Evolutionary conservation across 2,888 invertebrate genomes (phyloP).

Genomic region (Cheilosia vulpina): DNA sequence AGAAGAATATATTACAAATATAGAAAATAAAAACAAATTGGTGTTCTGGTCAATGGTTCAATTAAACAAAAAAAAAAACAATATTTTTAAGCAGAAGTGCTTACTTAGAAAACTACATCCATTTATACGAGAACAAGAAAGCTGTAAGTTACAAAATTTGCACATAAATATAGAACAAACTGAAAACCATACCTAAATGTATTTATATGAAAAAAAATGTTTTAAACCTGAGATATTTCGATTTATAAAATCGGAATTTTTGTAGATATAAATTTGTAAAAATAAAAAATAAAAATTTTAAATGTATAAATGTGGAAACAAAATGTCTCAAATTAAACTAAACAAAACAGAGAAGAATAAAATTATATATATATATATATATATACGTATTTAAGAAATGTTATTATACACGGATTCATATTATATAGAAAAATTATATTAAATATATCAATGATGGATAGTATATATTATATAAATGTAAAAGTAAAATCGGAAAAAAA

Average conservation of each 20-base stretch:
- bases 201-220: slow-evolving; percentile 54
- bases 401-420: slow-evolving; percentile 59
- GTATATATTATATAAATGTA: slow-evolving; percentile 62
- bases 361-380: slow-evolving; percentile 59
- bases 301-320: slow-evolving; percentile 37
- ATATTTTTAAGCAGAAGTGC: slow-evolving; percentile 37
- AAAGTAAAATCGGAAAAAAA: slow-evolving; percentile 61
- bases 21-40: slow-evolving; percentile 62
- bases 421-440: slow-evolving; percentile 55
- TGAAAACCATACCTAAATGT: slow-evolving; percentile 27
- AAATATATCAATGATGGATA: slow-evolving; percentile 67
- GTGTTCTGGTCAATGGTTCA: slow-evolving; percentile 64
- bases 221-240: slow-evolving; percentile 63
- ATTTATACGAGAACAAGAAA: slow-evolving; percentile 65
- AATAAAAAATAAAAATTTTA: slow-evolving; percentile 74
- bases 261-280: slow-evolving; percentile 61
- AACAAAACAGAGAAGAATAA: slow-evolving; percentile 63
- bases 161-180: slow-evolving; percentile 61
- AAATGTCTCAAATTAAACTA: slow-evolving; percentile 76
- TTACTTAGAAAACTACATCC: slow-evolving; percentile 70
- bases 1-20: slow-evolving; percentile 55
- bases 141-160: slow-evolving; percentile 51
- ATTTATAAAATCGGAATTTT: slow-evolving; percentile 36
- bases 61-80: slow-evolving; percentile 76
- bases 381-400: slow-evolving; percentile 66